phyloP scores from a whole-genome alignment of 1,140 invertebrate species.

The Rhagoletis pomonella region DNA sequence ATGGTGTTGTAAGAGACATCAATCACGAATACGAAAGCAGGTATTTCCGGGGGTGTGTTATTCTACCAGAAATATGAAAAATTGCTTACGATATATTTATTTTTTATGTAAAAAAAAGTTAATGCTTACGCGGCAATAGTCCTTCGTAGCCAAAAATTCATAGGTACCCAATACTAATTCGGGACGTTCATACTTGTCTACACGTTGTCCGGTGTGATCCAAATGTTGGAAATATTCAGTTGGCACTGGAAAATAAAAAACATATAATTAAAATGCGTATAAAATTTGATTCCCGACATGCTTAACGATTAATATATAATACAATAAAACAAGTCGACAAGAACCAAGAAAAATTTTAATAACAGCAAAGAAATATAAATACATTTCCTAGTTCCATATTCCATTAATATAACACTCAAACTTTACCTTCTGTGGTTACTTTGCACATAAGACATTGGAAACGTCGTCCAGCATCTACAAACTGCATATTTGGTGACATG shows the following conservation, averaged over 20 bases:
- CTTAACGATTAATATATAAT: no score
- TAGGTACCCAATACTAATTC: constrained; percentile 97
- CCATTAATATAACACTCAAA: constrained; percentile 58
- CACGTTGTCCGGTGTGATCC: constrained; percentile 93
- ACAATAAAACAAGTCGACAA: no score
- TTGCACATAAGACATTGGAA: constrained; percentile 98
- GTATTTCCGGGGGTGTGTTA: constrained; percentile 91
- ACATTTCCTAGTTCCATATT: constrained; percentile 1
- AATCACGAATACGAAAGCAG: constrained; percentile 96
- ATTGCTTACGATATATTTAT: no score
- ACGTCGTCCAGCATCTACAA: constrained; percentile 96
- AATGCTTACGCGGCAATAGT: constrained; percentile 92
- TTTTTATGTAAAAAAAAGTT: constrained; percentile 20
- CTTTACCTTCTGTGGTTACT: constrained; percentile 91
- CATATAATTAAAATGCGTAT: no score
- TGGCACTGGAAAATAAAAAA: constrained; percentile 83
- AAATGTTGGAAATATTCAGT: constrained; percentile 98
- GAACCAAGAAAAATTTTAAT: constrained; percentile 12
- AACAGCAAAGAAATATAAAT: neutral
- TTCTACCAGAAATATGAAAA: constrained; percentile 79
- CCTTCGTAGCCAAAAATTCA: constrained; percentile 96
- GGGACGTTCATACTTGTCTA: constrained; percentile 95
- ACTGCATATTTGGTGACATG: constrained; percentile 99
- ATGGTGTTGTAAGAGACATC: constrained; percentile 98
- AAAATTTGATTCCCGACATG: no score